Percentiles rank a stretch among this genome's conserved stretches.
Conservation (phyloP, 2,797 vertebrate species). For the Diplodus sargus region DNA sequence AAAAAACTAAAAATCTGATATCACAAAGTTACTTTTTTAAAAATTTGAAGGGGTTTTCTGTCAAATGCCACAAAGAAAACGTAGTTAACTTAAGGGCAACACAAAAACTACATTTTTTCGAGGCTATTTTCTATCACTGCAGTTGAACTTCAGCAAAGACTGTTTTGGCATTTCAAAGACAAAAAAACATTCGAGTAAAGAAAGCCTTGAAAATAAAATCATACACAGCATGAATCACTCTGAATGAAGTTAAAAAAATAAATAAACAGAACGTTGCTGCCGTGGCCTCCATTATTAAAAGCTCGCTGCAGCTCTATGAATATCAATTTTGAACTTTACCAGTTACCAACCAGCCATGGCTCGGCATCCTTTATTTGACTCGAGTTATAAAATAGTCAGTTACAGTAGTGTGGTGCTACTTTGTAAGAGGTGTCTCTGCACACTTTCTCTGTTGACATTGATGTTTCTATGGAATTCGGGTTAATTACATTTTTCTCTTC, state of each 20-base stretch:
- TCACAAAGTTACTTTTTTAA: too few relatives aligned
- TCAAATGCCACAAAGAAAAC: too few relatives aligned
- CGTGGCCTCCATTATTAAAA: too few relatives aligned
- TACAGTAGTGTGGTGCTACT: background rate
- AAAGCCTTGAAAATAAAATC: background rate
- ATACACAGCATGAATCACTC: conserved; percentile 4
- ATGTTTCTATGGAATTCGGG: conserved; percentile 12
- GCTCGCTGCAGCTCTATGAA: background rate
- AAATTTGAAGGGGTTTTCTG: too few relatives aligned
- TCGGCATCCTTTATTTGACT: background rate
- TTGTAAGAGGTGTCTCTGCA: background rate
- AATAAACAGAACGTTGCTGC: background rate
- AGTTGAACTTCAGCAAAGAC: background rate
- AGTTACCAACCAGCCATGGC: background rate
- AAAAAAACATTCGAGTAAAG: background rate
- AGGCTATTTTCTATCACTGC: background rate
- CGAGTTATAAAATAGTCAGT: background rate
- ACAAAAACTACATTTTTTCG: background rate
- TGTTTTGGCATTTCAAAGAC: background rate
- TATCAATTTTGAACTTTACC: conserved; percentile 13
- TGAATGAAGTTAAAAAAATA: background rate
- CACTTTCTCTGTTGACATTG: background rate
- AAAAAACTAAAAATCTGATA: too few relatives aligned
- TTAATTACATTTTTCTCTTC: conserved; percentile 27
- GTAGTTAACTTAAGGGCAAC: too few relatives aligned